Evolutionary conservation across 2,113 vertebrate species (phyloP).

Genomic region (Pedionomus torquatus): DNA sequence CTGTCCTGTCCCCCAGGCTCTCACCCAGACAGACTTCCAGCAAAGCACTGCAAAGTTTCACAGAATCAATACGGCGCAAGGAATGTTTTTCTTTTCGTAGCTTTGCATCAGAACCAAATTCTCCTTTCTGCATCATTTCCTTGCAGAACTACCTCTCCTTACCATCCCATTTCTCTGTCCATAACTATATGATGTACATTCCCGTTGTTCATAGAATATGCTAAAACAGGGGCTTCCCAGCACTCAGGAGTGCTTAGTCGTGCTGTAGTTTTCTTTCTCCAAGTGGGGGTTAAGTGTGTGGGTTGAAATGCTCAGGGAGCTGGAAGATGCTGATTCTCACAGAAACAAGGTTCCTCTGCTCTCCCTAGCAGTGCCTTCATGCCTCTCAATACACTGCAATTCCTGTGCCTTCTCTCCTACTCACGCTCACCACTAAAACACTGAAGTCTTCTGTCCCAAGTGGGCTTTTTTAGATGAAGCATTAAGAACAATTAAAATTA

Average conservation of each 20-base stretch:
- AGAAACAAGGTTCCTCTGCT: background rate
- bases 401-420: background rate
- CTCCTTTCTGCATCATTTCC: background rate
- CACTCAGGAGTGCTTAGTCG: background rate
- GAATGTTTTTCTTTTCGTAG: background rate
- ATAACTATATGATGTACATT: background rate
- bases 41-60: background rate
- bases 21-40: background rate
- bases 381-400: background rate
- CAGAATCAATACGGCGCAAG: background rate
- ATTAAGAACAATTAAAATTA: background rate
- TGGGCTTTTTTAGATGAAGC: background rate
- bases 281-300: background rate
- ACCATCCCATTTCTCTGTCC: background rate
- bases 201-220: background rate
- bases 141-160: background rate
- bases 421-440: background rate
- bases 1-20: background rate
- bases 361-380: background rate
- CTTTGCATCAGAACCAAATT: background rate
- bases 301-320: background rate
- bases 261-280: background rate
- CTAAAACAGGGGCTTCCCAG: background rate
- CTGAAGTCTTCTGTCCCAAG: background rate
- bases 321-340: background rate